These are phyloP conservation scores for Drosophila aldrichi DNA, from an alignment of 2,888 invertebrate genomes.

Conservation along the genomic window DNA sequence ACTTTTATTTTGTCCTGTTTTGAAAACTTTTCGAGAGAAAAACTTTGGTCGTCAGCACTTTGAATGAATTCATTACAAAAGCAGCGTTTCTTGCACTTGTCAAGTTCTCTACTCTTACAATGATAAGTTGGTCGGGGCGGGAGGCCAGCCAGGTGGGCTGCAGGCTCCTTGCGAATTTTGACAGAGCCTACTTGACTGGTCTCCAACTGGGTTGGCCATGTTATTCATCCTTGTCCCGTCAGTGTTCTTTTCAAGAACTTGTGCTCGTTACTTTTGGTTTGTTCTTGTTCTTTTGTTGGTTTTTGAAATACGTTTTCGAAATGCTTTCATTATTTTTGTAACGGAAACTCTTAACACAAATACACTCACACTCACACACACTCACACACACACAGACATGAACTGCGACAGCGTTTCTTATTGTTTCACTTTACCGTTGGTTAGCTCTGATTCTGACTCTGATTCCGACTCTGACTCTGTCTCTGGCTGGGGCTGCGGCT, in stretches of 20 bases:
- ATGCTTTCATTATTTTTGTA: slow-evolving; percentile 60
- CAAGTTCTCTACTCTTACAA: slow-evolving; percentile 37
- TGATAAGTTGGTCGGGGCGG: slow-evolving; percentile 2
- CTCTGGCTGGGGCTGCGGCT: slow-evolving; percentile 26
- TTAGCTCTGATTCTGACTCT: slow-evolving; percentile 37
- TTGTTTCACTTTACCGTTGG: slow-evolving; percentile 71
- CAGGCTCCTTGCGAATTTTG: slow-evolving; percentile 39
- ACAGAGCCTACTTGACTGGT: slow-evolving; percentile 47
- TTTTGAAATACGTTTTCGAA: slow-evolving; percentile 66
- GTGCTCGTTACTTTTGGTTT: slow-evolving; percentile 67
- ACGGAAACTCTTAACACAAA: slow-evolving; percentile 73
- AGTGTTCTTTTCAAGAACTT: slow-evolving; percentile 48
- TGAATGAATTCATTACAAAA: slow-evolving; percentile 71
- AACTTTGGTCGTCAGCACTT: slow-evolving; percentile 60
- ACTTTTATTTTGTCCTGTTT: slow-evolving; percentile 18
- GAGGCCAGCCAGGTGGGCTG: slow-evolving; percentile 42
- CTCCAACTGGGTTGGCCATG: slow-evolving; percentile 36
- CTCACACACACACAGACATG: too few relatives aligned
- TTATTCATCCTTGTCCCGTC: slow-evolving; percentile 12
- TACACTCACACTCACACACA: slow-evolving; percentile 30
- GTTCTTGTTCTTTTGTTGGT: slow-evolving; percentile 63
- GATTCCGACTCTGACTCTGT: slow-evolving; percentile 32
- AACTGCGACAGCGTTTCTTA: slow-evolving; percentile 22
- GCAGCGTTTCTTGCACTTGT: slow-evolving; percentile 65
- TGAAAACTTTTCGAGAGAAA: slow-evolving; percentile 41